These are phyloP conservation scores for Sylvia atricapilla DNA, from an alignment of 2,113 vertebrate species.

Conservation along the genomic window DNA sequence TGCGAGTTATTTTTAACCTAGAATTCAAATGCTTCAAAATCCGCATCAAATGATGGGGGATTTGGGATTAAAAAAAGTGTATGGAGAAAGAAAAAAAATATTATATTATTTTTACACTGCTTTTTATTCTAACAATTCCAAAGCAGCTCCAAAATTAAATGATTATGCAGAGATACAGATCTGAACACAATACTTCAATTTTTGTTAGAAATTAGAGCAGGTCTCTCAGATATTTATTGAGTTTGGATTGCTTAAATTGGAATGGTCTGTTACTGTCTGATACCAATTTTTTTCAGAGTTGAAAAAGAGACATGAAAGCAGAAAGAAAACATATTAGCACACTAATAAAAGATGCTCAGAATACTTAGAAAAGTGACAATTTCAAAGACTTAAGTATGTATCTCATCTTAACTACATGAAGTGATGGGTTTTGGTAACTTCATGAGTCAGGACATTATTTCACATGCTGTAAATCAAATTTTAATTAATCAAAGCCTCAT, in stretches of 20 bases:
- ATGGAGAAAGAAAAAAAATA: not conserved
- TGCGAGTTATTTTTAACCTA: not conserved
- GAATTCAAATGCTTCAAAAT: conserved; percentile 9
- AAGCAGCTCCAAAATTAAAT: not conserved
- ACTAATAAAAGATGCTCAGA: not conserved
- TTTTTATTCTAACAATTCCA: not conserved
- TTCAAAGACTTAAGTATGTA: not conserved
- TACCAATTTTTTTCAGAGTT: not conserved
- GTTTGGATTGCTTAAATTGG: not conserved
- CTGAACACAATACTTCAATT: not conserved
- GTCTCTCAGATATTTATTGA: not conserved
- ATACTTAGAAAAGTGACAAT: not conserved
- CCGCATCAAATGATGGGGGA: not conserved
- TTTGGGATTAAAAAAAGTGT: not conserved
- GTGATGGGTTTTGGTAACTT: not conserved
- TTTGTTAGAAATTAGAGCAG: not conserved
- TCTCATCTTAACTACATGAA: not conserved
- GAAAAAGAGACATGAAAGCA: not conserved
- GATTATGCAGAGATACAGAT: not conserved
- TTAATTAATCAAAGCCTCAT: not conserved
- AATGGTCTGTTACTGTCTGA: not conserved
- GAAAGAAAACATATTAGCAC: not conserved
- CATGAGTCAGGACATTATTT: not conserved
- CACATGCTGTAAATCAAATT: not conserved
- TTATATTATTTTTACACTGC: not conserved